A percentile compares a stretch with the other conserved stretches of the same genome.
These are phyloP conservation scores for Nymphalis c-album DNA, from an alignment of 2,888 invertebrate species.

Conservation along the genomic window DNA sequence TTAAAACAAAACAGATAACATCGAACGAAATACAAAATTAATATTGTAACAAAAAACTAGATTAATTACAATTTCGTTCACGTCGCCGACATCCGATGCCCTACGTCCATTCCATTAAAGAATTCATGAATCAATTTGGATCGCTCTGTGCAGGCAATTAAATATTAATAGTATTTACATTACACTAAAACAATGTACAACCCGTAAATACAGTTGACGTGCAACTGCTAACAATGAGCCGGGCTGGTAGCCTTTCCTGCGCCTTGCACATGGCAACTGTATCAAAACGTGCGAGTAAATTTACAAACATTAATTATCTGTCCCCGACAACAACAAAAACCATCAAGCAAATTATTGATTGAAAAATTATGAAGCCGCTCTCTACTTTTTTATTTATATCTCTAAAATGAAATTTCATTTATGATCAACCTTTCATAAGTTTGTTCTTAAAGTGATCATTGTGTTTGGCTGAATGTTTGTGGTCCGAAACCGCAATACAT, in stretches of 20 bases:
- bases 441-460: too few species aligned
- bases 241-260: slow-evolving; percentile 20
- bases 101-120: slow-evolving; percentile 34
- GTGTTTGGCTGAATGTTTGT: too few species aligned
- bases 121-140: slow-evolving; percentile 40
- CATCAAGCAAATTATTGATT: too few species aligned
- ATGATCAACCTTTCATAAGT: too few species aligned
- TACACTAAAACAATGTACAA: slow-evolving; percentile 35
- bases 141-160: slow-evolving; percentile 40
- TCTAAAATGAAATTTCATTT: too few species aligned
- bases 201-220: slow-evolving; percentile 30
- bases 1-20: neutral
- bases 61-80: slow-evolving; percentile 30
- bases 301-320: neutral
- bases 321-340: too few species aligned
- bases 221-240: slow-evolving; percentile 29
- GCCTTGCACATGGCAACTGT: neutral
- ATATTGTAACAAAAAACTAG: slow-evolving; percentile 24
- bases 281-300: neutral
- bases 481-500: too few species aligned
- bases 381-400: too few species aligned
- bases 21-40: slow-evolving; percentile 15
- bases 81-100: slow-evolving; percentile 36
- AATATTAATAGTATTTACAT: slow-evolving; percentile 42
- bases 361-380: too few species aligned